Percentiles rank a stretch among this genome's conserved stretches.
Conservation (phyloP, 2,113 vertebrate species). For the Oostethus manadensis region DNA sequence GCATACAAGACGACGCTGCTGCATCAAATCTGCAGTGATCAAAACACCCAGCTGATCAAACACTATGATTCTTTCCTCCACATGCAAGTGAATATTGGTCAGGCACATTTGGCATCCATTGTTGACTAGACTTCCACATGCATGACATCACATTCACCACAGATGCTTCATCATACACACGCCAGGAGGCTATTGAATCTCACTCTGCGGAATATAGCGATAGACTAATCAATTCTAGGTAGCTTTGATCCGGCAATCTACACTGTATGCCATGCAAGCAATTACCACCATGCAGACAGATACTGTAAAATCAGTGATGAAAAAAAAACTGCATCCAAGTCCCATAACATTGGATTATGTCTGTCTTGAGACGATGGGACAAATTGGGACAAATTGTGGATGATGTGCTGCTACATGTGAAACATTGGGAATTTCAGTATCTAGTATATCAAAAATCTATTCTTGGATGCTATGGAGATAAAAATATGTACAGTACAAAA, state of each 20-base stretch:
- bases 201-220: no score
- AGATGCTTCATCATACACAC: no score
- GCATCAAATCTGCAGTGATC: neutral
- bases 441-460: no score
- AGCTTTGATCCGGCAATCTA: neutral
- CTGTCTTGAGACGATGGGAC: constrained; percentile 25
- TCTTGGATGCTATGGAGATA: no score
- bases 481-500: no score
- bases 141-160: neutral
- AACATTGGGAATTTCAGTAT: no score
- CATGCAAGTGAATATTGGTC: neutral
- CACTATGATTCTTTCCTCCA: neutral
- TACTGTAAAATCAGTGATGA: constrained; percentile 15
- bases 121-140: neutral
- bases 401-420: constrained; percentile 23
- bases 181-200: no score
- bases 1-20: neutral
- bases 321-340: constrained; percentile 9
- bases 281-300: neutral
- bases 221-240: no score
- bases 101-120: neutral
- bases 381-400: constrained; percentile 21
- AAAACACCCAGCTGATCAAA: neutral
- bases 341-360: constrained; percentile 17
- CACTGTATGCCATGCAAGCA: no score